Conservation (phyloP, 2,888 invertebrate species). For the Zygaena filipendulae region DNA sequence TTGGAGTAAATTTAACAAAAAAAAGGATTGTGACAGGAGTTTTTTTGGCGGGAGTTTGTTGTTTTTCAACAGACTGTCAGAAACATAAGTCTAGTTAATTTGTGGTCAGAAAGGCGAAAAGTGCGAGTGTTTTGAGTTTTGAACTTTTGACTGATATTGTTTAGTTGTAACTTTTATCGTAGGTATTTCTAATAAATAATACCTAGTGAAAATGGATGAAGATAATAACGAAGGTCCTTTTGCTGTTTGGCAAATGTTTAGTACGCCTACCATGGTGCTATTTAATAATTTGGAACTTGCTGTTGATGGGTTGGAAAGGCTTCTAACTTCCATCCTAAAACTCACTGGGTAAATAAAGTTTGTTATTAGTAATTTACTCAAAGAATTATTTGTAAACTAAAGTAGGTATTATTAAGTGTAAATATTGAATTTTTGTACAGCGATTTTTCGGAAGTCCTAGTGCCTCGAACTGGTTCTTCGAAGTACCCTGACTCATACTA, state of each 20-base stretch:
- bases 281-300: constrained; percentile 68
- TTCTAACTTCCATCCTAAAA: constrained; percentile 70
- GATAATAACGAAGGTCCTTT: constrained; percentile 53
- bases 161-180: no score
- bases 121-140: no score
- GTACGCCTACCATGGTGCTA: constrained; percentile 68
- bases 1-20: no score
- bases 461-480: constrained; percentile 50
- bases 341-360: constrained; percentile 57
- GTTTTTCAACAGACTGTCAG: no score
- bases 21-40: no score
- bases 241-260: constrained; percentile 73
- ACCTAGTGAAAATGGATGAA: constrained; percentile 56
- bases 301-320: constrained; percentile 61
- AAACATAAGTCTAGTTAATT: no score
- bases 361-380: neutral
- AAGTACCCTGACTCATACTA: constrained; percentile 55
- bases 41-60: no score
- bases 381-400: no score
- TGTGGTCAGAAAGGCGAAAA: no score
- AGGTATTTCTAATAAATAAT: no score
- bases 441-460: constrained; percentile 65
- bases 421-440: constrained; percentile 24
- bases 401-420: no score
- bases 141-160: no score